Evolutionary conservation across 2,888 invertebrate genomes (phyloP).

Genomic region (Encarsia formosa): DNA sequence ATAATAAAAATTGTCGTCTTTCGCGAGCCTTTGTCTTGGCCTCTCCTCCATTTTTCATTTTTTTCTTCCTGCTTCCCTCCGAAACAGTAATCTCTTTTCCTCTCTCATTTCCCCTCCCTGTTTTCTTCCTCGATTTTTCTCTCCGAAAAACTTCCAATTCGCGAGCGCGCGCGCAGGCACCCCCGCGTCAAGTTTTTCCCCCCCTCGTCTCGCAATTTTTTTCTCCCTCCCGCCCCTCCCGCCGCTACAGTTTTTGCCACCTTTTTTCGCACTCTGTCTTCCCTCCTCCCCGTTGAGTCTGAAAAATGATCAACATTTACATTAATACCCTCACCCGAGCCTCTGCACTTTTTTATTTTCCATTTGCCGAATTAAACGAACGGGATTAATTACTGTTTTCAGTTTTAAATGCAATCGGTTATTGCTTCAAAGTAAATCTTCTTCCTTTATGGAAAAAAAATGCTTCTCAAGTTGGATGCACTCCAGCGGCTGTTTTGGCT

Average conservation of each 20-base stretch:
- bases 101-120: slow-evolving; percentile 3
- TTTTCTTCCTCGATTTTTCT: not conserved
- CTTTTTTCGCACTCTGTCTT: not conserved
- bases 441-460: too few species aligned
- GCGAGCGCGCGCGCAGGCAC: slow-evolving; percentile 2
- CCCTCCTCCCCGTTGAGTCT: slow-evolving; percentile 2
- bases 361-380: not conserved
- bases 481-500: too few species aligned
- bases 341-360: not conserved
- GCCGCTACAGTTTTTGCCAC: not conserved
- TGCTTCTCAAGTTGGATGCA: too few species aligned
- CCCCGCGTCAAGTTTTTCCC: slow-evolving; percentile 14
- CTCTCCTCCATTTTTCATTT: slow-evolving; percentile 20
- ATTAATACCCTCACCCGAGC: slow-evolving; percentile 1
- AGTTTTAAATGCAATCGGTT: too few species aligned
- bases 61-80: slow-evolving; percentile 16
- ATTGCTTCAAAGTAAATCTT: too few species aligned
- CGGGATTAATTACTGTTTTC: too few species aligned
- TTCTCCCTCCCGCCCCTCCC: not conserved
- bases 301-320: slow-evolving; percentile 10
- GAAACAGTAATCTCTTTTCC: slow-evolving; percentile 9
- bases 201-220: slow-evolving; percentile 1
- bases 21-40: slow-evolving; percentile 20
- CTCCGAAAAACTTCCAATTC: slow-evolving; percentile 1
- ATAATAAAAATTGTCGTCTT: slow-evolving; percentile 17